Evolutionary conservation across 2,888 invertebrate species (phyloP), one percentile per base, ranked within the genome.

Genomic region (Spialia ferax): DNA sequence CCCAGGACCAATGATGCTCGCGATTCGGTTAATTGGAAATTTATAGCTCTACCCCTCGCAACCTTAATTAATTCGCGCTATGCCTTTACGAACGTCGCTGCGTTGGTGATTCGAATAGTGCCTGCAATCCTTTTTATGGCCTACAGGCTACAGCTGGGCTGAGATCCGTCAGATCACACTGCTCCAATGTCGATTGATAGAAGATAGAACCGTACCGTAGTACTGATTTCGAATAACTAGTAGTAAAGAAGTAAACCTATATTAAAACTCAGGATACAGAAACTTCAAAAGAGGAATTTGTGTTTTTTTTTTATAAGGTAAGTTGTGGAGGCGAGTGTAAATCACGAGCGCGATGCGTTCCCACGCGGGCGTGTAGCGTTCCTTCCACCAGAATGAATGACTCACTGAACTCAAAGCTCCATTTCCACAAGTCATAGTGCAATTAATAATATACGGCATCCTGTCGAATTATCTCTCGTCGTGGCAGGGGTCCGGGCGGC

Each of bases 341-440:
- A 85, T 86, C 83, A 84, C 76, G 84, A 77, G 79, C 71, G 84
- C 78, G 79, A 81, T 80, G 76, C 79, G 88, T 91, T 92, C 93
- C 92, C 93, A 93, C 93, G 93, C 87, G 82, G 72, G 76, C 81
- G 78, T 79, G 82, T 79, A 79, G 80, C 84, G 81, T 80, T 82
- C 81, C 81, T 76, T 82, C 84, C 81, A 75, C 81, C 86, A 83
- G 89, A 90, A 89, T 91, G 89, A 92, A 93, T 93, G 93, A 93
- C 91, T 93, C 91, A 93, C 92, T 91, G 89, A 91, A 89, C 88
- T 88, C 83, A 73, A 86, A 91, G 87, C 88, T 89, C 86, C 88
- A 89, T 93, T 93, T 93, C 93, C 91, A 93, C 93, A 93, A 93
- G 93, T 93, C 93, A 93, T 93, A 93, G 93, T 93, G 92, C 93